phyloP scores from a whole-genome alignment of 2,888 invertebrate species.

The Meta bourneti region DNA sequence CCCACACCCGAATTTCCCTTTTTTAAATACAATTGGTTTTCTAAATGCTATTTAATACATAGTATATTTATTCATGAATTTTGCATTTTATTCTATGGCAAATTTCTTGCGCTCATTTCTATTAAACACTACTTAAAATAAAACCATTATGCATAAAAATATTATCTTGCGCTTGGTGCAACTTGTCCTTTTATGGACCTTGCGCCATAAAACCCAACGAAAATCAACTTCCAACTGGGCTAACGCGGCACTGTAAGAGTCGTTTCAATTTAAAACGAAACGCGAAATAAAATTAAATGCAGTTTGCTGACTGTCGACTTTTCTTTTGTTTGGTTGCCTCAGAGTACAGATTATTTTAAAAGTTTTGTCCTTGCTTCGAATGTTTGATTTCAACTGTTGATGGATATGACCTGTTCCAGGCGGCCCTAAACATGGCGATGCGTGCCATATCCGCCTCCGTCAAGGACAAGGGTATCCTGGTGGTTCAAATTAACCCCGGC shows the following conservation, averaged over 20 bases:
- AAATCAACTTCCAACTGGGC: neutral
- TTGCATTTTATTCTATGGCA: too few species aligned
- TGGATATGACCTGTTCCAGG: neutral
- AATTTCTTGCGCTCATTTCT: too few species aligned
- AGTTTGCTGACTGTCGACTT: neutral
- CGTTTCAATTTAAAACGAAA: neutral
- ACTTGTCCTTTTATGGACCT: too few species aligned
- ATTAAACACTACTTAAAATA: too few species aligned
- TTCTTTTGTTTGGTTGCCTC: neutral
- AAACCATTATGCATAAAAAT: too few species aligned
- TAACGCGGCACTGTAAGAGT: neutral
- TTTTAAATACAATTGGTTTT: too few species aligned
- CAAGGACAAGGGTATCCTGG: constrained; percentile 30
- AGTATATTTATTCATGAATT: too few species aligned
- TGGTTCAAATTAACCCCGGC: constrained; percentile 49
- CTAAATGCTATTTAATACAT: too few species aligned
- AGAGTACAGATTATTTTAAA: neutral
- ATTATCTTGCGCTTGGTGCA: too few species aligned
- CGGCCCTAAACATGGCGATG: constrained; percentile 57
- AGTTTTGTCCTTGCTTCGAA: neutral
- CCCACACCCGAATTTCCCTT: too few species aligned
- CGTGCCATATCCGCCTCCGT: constrained; percentile 12
- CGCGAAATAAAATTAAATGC: neutral
- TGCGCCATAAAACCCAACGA: neutral
- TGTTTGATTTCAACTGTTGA: neutral